phyloP scores from a whole-genome alignment of 2,888 invertebrate genomes.

The Mesoligia furuncula region DNA sequence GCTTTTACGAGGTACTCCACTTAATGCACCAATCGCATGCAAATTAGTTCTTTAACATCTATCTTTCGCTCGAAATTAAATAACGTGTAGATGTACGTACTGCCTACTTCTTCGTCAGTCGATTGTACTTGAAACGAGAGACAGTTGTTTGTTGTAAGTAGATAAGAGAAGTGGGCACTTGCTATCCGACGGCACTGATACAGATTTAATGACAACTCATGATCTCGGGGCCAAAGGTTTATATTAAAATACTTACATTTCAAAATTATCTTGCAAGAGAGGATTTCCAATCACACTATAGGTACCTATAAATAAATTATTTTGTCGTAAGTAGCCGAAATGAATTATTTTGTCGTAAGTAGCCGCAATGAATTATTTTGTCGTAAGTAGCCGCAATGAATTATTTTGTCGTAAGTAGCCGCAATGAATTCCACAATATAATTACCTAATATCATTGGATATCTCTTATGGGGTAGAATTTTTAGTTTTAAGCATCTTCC shows the following conservation, averaged over 20 bases:
- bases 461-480: background rate
- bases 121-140: slow-evolving; percentile 6
- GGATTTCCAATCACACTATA: background rate
- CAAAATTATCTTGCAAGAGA: background rate
- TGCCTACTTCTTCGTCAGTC: background rate
- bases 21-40: background rate
- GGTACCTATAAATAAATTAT: background rate
- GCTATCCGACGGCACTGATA: background rate
- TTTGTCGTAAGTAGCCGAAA: background rate
- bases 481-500: background rate
- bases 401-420: background rate
- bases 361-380: background rate
- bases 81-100: background rate
- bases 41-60: background rate
- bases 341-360: background rate
- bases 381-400: background rate
- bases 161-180: slow-evolving; percentile 1
- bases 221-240: background rate
- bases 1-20: background rate
- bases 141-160: background rate
- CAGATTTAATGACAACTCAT: slow-evolving; percentile 8
- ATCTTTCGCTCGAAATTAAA: background rate
- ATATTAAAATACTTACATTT: background rate
- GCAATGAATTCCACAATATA: background rate
- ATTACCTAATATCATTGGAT: background rate